These are phyloP conservation scores for Lasioglossum morio DNA, from an alignment of 2,888 invertebrate species.

Conservation along the genomic window DNA sequence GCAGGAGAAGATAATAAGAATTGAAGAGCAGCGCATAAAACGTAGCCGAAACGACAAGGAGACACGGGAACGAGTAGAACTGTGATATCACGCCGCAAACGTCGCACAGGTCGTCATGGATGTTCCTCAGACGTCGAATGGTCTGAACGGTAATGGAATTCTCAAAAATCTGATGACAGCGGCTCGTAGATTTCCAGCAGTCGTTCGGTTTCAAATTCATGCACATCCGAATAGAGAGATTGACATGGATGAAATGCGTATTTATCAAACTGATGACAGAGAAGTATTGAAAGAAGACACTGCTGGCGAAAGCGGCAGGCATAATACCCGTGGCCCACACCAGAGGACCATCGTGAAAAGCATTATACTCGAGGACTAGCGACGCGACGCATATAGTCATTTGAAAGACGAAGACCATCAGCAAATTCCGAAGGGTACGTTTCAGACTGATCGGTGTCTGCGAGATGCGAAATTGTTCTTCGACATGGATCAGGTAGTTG, in stretches of 20 bases:
- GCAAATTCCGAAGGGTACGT: not conserved
- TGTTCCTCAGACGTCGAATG: conserved; percentile 46
- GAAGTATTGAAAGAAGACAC: conserved; percentile 62
- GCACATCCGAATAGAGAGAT: conserved; percentile 35
- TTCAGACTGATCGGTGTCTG: conserved; percentile 8
- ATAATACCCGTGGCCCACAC: conserved; percentile 26
- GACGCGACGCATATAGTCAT: not conserved
- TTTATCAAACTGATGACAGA: conserved; percentile 41
- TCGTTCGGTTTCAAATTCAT: not conserved
- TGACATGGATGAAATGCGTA: conserved; percentile 50
- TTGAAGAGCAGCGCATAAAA: conserved; percentile 59
- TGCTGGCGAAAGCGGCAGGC: conserved; percentile 45
- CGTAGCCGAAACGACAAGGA: conserved; percentile 30
- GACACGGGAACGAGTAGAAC: conserved; percentile 62
- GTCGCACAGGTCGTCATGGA: conserved; percentile 59
- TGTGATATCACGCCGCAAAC: conserved; percentile 56
- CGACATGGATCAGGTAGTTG: conserved; percentile 36
- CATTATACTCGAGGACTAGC: not conserved
- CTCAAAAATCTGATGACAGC: conserved; percentile 27
- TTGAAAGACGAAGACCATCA: not conserved
- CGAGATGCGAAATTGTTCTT: conserved; percentile 7
- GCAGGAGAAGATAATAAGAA: conserved; percentile 48
- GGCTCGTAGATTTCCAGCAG: not conserved
- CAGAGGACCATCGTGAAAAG: not conserved
- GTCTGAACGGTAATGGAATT: conserved; percentile 22